Evolutionary conservation across 2,113 vertebrate genomes (phyloP), one percentile per base, ranked within the genome.

Genomic region (Semnornis frantzii): DNA sequence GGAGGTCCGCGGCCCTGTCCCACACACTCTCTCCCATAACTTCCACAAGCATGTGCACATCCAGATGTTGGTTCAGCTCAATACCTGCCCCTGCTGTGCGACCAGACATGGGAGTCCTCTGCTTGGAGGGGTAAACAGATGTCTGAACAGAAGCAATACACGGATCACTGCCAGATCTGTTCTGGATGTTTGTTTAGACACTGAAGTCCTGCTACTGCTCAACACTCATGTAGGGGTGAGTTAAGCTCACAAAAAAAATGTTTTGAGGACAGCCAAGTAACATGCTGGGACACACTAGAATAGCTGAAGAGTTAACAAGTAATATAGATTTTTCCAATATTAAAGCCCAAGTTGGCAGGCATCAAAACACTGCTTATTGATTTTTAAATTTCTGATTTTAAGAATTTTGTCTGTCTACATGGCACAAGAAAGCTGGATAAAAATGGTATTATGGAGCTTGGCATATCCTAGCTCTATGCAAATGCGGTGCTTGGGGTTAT

Each of bases 21-120:
- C 15, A 15, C 16, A 27, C 8, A 30, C 54, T 28, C 54, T 28
- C 54, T 52, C 9, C 12, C 4, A 1, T 15, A 59, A 15, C 27
- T 77, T 66, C 20, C 24, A 20, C 30, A 24, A 1, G 4, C 7
- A 1, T 1, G 4, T 31, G n/a, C 48, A 39, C 0, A 10, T 39
- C 25, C 27, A 39, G 12, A 21, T 5, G 8, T 2, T 24, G 18
- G 8, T 28, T 86, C 70, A 73, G 30, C 33, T 70, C 3, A 6
- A 60, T 12, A 12, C 46, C 13, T 31, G 39, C 57, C 73, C 20
- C 70, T 7, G 33, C 20, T 2, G 0, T 23, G 30, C 8, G 48
- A 27, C 24, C 54, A 54, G 46, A 57, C 52, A 13, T 1, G 5
- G 23, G n/a, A 18, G 10, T 24, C 69, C 10, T 65, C 39, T 48